phyloP scores from a whole-genome alignment of 2,113 vertebrate species.

The Engraulis encrasicolus region DNA sequence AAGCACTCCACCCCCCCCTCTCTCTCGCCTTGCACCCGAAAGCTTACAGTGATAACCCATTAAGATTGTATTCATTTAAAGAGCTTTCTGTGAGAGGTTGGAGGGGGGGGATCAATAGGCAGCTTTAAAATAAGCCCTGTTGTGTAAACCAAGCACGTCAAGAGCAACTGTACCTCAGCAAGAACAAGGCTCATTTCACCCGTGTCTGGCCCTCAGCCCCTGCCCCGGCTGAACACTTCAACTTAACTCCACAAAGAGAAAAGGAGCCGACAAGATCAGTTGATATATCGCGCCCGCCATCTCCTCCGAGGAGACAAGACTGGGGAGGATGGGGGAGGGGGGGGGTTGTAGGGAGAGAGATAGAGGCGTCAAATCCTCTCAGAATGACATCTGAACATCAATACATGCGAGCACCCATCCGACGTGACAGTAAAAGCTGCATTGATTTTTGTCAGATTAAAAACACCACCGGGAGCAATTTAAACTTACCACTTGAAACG shows the following conservation, averaged over 20 bases:
- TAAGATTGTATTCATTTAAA: constrained; percentile 64
- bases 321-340: too few relatives aligned
- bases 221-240: constrained; percentile 30
- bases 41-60: constrained; percentile 61
- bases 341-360: too few relatives aligned
- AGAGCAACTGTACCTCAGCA: constrained; percentile 28
- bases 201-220: too few relatives aligned
- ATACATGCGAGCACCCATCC: constrained; percentile 66
- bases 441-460: constrained; percentile 79
- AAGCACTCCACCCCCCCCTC: constrained; percentile 26
- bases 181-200: constrained; percentile 45
- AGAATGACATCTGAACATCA: constrained; percentile 76
- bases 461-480: constrained; percentile 77
- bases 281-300: constrained; percentile 59
- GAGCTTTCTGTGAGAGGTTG: constrained; percentile 50
- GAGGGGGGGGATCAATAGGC: constrained; percentile 54
- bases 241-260: constrained; percentile 60
- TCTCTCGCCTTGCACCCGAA: constrained; percentile 7
- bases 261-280: constrained; percentile 51
- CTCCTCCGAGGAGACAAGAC: constrained; percentile 53
- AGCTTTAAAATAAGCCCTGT: constrained; percentile 51
- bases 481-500: constrained; percentile 72
- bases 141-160: constrained; percentile 54
- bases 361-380: constrained; percentile 68
- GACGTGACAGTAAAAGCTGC: constrained; percentile 75